Percentiles rank a stretch among this genome's conserved stretches.
Conservation (phyloP, 1,140 invertebrate genomes). For the Liolophura sinensis region DNA sequence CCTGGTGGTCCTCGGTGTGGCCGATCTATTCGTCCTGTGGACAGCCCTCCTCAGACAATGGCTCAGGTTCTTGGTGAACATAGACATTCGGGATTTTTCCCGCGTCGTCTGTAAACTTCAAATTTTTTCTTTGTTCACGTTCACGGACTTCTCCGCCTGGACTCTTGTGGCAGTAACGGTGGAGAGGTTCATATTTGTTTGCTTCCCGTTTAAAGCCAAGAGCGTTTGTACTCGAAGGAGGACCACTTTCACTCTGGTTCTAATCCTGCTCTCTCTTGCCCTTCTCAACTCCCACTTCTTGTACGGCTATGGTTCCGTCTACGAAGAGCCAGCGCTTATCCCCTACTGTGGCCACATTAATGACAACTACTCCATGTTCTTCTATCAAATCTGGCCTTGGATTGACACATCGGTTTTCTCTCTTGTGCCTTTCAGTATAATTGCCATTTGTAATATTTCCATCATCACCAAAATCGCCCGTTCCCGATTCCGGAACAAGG, state of each 20-base stretch:
- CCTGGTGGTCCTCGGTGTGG: constrained; percentile 24
- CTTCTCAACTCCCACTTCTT: constrained; percentile 30
- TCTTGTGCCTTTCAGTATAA: constrained; percentile 24
- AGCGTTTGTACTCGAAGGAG: constrained; percentile 17
- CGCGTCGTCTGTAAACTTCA: constrained; percentile 27
- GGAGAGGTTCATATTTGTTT: constrained; percentile 32
- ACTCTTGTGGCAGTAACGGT: constrained; percentile 36
- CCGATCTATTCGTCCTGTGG: constrained; percentile 28
- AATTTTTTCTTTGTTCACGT: constrained; percentile 25
- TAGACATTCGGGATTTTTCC: constrained; percentile 18
- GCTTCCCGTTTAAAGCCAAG: constrained; percentile 25
- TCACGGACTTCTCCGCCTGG: constrained; percentile 35
- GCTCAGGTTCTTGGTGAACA: constrained; percentile 24
- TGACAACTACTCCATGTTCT: constrained; percentile 20
- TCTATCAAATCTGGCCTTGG: constrained; percentile 28
- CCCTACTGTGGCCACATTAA: too few relatives aligned
- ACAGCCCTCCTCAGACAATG: constrained; percentile 31
- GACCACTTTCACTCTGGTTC: constrained; percentile 11
- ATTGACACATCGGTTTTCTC: constrained; percentile 31
- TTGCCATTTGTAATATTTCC: constrained; percentile 23
- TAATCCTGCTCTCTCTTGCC: constrained; percentile 13
- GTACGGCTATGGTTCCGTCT: constrained; percentile 21
- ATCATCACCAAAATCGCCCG: constrained; percentile 26
- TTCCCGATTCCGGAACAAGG: too few relatives aligned
- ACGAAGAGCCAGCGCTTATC: too few relatives aligned